Evolutionary conservation across 2,113 vertebrate genomes (phyloP).

Genomic region (Trinectes maculatus): DNA sequence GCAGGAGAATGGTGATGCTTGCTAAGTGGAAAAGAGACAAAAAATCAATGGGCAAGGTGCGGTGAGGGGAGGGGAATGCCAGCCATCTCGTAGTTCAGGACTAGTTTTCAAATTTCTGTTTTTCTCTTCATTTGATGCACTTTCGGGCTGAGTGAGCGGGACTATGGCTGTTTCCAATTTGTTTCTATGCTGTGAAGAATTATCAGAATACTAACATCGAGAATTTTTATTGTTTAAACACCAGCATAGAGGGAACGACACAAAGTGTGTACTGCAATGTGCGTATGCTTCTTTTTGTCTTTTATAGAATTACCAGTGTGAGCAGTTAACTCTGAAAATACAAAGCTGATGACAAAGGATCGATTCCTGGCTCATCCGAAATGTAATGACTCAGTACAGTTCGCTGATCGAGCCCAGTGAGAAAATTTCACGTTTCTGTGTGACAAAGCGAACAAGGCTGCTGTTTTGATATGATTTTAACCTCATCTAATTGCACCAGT

Average conservation of each 20-base stretch:
- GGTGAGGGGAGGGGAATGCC: conserved; percentile 38
- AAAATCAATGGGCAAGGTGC: conserved; percentile 77
- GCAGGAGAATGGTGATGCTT: conserved; percentile 76
- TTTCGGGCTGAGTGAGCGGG: conserved; percentile 13
- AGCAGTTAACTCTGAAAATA: background rate
- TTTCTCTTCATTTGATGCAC: conserved; percentile 62
- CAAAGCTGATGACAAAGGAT: background rate
- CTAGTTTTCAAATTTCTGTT: conserved; percentile 68
- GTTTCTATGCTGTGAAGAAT: conserved; percentile 4
- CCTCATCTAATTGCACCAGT: no score
- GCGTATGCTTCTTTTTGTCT: no score
- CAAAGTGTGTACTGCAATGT: no score
- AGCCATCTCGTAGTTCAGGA: conserved; percentile 47
- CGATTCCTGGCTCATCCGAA: no score
- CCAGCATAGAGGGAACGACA: no score
- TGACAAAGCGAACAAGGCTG: no score
- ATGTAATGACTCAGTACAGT: background rate
- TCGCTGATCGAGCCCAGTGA: no score
- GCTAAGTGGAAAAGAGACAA: conserved; percentile 78
- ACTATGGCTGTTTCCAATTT: conserved; percentile 9
- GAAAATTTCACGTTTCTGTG: no score
- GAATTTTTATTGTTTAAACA: no score
- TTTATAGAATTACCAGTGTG: background rate
- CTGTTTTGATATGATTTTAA: no score
- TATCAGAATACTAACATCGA: no score